Conservation (phyloP, 30 jellyfish, hydroid and myxozoan genomes). For the Aurelia coerulea region DNA sequence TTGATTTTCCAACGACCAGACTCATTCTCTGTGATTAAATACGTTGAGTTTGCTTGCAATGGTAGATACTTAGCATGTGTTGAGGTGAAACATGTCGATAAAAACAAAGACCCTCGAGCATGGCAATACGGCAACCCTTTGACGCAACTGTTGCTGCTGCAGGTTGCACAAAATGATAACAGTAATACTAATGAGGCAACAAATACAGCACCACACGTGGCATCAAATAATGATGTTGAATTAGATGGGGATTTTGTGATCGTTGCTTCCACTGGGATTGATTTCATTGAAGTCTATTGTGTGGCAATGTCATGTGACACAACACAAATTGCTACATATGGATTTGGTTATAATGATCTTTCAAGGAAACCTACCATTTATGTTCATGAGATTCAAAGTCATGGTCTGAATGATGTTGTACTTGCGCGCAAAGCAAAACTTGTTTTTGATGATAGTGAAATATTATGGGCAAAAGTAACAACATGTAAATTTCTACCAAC, state of each 20-base stretch:
- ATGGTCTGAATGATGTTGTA: not conserved
- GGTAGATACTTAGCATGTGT: constrained; percentile 59
- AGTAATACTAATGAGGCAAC: not conserved
- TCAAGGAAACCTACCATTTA: constrained; percentile 48
- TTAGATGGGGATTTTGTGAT: constrained; percentile 6
- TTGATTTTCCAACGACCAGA: not conserved
- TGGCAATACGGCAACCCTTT: constrained; percentile 14
- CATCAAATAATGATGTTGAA: not conserved
- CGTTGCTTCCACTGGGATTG: constrained; percentile 37
- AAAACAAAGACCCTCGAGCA: not conserved
- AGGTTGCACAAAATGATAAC: not conserved
- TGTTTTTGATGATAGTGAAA: constrained; percentile 23
- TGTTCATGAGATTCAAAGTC: constrained; percentile 26
- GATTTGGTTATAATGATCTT: constrained; percentile 43
- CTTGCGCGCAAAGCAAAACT: constrained; percentile 32
- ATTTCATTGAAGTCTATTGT: constrained; percentile 44
- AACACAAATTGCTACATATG: constrained; percentile 48
- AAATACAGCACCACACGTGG: not conserved
- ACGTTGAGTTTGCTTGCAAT: constrained; percentile 53
- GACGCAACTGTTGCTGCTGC: constrained; percentile 27
- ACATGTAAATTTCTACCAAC: constrained; percentile 46
- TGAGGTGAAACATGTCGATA: not conserved
- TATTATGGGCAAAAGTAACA: constrained; percentile 44
- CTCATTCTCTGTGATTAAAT: not conserved
- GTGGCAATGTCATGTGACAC: constrained; percentile 45